Evolutionary conservation across 2,888 invertebrate genomes (phyloP).

Genomic region (Dasypogon diadema): DNA sequence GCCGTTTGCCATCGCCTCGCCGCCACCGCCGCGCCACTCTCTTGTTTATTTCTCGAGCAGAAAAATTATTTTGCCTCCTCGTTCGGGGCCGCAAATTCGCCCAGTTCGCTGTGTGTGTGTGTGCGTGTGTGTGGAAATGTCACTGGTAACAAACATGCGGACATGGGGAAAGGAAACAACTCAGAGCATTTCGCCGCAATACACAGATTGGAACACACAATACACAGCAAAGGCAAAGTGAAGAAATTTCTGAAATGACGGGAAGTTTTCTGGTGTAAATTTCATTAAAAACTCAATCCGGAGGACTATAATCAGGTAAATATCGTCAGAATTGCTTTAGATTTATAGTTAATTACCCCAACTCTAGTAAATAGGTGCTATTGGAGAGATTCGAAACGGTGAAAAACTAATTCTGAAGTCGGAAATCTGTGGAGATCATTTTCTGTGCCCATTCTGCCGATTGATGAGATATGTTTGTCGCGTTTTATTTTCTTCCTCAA

Average conservation of each 20-base stretch:
- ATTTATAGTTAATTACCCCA: neutral
- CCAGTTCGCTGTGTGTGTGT: neutral
- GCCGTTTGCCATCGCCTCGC: too few relatives aligned
- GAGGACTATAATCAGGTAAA: slow-evolving; percentile 30
- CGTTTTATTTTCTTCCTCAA: slow-evolving; percentile 8
- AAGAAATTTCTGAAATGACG: slow-evolving; percentile 41
- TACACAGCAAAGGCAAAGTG: too few relatives aligned
- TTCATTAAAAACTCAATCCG: slow-evolving; percentile 6
- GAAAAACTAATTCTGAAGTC: slow-evolving; percentile 10
- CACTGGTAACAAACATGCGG: neutral
- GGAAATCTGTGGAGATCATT: slow-evolving; percentile 14
- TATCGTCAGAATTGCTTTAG: neutral
- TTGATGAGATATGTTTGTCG: neutral
- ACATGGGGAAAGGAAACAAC: too few relatives aligned
- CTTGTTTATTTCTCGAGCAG: too few relatives aligned
- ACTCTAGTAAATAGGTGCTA: slow-evolving; percentile 19
- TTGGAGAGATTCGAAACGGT: neutral
- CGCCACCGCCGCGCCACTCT: too few relatives aligned
- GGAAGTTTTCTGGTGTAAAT: slow-evolving; percentile 37
- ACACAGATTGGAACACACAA: neutral
- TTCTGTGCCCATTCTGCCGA: slow-evolving; percentile 17
- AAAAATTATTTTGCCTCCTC: neutral
- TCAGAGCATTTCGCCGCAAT: slow-evolving; percentile 14
- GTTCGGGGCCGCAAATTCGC: too few relatives aligned
- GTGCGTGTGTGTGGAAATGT: too few relatives aligned